These are phyloP conservation scores for Hesperia comma DNA, from an alignment of 2,888 invertebrate species.

Conservation along the genomic window DNA sequence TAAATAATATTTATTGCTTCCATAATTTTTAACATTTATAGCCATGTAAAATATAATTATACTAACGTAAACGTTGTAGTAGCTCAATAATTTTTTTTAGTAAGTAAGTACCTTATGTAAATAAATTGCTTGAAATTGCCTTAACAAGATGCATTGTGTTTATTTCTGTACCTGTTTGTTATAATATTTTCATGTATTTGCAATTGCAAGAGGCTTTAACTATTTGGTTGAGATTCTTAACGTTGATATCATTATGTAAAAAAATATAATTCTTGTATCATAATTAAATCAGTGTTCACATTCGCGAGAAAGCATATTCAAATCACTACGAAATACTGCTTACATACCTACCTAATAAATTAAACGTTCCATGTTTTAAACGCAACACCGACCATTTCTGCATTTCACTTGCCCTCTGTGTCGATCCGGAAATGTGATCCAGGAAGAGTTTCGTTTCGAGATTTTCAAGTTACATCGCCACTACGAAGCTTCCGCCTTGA, in stretches of 20 bases:
- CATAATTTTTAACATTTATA: background rate
- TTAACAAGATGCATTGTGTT: conserved; percentile 2
- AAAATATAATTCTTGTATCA: too few species aligned
- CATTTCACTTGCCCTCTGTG: conserved; percentile 26
- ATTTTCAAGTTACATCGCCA: conserved; percentile 25
- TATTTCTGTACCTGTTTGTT: background rate
- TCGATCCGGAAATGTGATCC: conserved; percentile 22
- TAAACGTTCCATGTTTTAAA: too few species aligned
- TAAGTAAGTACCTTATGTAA: background rate
- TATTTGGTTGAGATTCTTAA: too few species aligned
- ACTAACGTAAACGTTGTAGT: background rate
- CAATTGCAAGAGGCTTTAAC: too few species aligned
- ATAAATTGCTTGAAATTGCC: background rate
- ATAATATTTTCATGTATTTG: background rate
- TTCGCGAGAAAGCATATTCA: too few species aligned
- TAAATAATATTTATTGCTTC: conserved; percentile 7
- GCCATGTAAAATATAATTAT: conserved; percentile 14
- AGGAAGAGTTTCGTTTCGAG: conserved; percentile 26
- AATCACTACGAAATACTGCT: too few species aligned
- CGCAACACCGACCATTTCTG: background rate
- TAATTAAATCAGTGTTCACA: too few species aligned
- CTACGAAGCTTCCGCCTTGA: conserved; percentile 21
- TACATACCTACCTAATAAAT: too few species aligned
- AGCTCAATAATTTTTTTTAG: background rate
- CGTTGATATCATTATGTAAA: too few species aligned